Evolutionary conservation across 2,888 invertebrate genomes (phyloP).

Genomic region (Drosophila tanythrix): DNA sequence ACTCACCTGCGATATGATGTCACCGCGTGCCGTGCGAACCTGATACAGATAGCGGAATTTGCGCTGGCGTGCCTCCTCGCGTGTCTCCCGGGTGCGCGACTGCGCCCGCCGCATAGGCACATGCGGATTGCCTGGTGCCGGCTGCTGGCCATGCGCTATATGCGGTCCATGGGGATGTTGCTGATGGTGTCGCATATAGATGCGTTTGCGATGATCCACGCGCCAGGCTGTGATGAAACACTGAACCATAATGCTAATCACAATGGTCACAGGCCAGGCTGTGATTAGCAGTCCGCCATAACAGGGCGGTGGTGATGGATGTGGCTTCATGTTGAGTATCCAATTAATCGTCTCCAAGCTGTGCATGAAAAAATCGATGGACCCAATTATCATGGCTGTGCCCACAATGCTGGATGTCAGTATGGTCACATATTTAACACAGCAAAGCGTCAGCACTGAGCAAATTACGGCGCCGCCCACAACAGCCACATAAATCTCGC

Average conservation of each 20-base stretch:
- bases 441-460: constrained; percentile 84
- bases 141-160: constrained; percentile 74
- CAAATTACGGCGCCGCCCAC: constrained; percentile 85
- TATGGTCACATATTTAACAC: constrained; percentile 84
- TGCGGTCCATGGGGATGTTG: constrained; percentile 55
- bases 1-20: constrained; percentile 93
- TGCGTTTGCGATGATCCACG: constrained; percentile 84
- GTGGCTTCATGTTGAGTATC: constrained; percentile 84
- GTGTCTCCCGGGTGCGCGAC: constrained; percentile 89
- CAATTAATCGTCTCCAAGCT: constrained; percentile 83
- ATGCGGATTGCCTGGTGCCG: constrained; percentile 54
- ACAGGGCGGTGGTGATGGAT: constrained; percentile 84
- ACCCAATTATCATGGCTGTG: constrained; percentile 84
- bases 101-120: constrained; percentile 72
- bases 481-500: constrained; percentile 84
- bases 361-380: constrained; percentile 85
- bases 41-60: constrained; percentile 95
- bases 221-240: constrained; percentile 85
- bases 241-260: constrained; percentile 85
- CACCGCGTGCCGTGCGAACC: constrained; percentile 94
- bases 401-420: constrained; percentile 85
- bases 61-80: constrained; percentile 92
- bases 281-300: constrained; percentile 84
- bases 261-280: constrained; percentile 84
- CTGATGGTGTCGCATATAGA: constrained; percentile 78